Conservation (phyloP, 2,113 vertebrate genomes). For the Hippocampus mohnikei region DNA sequence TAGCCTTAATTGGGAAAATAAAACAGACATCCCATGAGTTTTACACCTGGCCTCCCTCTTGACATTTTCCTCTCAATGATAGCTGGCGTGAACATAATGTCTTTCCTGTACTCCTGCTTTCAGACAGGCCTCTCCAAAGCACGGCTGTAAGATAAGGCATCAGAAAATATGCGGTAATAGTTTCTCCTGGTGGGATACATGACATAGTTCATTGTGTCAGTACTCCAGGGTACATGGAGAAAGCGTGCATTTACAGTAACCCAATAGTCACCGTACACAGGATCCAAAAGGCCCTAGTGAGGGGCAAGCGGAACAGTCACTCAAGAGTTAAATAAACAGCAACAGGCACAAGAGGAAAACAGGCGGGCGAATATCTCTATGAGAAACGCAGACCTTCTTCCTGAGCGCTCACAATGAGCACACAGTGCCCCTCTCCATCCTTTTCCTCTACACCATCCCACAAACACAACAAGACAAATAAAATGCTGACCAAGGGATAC, state of each 20-base stretch:
- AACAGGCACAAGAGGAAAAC: constrained; percentile 53
- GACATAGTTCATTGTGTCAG: constrained; percentile 23
- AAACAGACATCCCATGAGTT: constrained; percentile 2
- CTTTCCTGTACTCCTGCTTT: constrained; percentile 11
- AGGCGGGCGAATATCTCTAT: constrained; percentile 60
- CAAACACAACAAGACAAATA: constrained; percentile 56
- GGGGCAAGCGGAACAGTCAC: constrained; percentile 34
- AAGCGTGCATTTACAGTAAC: constrained; percentile 63
- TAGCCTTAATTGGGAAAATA: constrained; percentile 28
- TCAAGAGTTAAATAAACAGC: constrained; percentile 67
- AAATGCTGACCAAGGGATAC: constrained; percentile 18
- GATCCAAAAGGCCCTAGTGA: constrained; percentile 58
- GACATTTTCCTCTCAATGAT: constrained; percentile 5
- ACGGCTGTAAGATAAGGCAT: constrained; percentile 20
- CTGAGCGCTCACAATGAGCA: constrained; percentile 38
- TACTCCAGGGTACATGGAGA: constrained; percentile 14
- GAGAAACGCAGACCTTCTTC: constrained; percentile 70
- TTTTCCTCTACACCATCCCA: constrained; percentile 35
- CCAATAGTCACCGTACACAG: constrained; percentile 69
- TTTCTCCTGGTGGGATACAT: constrained; percentile 25
- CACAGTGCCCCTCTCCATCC: constrained; percentile 47
- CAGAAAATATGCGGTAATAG: constrained; percentile 30
- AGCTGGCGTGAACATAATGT: constrained; percentile 7
- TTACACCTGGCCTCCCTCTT: constrained; percentile 10
- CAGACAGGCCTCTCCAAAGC: constrained; percentile 17